These are phyloP conservation scores for Myopa tessellatipennis DNA, from an alignment of 2,888 invertebrate species.

Conservation along the genomic window DNA sequence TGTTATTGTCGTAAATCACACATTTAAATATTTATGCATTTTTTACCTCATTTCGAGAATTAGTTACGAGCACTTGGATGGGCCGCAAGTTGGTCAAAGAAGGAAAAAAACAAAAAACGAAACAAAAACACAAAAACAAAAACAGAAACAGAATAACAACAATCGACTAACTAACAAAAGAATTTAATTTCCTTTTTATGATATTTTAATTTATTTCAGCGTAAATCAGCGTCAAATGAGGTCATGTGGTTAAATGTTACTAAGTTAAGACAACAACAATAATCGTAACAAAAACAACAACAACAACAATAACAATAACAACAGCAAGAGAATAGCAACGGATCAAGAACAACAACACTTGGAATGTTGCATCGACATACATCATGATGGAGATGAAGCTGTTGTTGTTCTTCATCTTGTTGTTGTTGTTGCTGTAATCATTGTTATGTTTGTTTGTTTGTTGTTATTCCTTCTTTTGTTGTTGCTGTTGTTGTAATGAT, in stretches of 20 bases:
- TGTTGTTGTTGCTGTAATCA: constrained; percentile 3
- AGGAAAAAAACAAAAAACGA: background rate
- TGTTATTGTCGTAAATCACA: constrained; percentile 54
- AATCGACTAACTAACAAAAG: constrained; percentile 48
- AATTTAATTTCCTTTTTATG: constrained; percentile 66
- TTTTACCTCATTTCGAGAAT: constrained; percentile 45
- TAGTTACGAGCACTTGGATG: constrained; percentile 44
- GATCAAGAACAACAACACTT: constrained; percentile 12
- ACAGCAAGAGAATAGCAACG: constrained; percentile 14
- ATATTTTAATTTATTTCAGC: constrained; percentile 66
- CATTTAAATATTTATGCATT: constrained; percentile 55
- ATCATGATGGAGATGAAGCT: background rate
- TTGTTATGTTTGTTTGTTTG: background rate
- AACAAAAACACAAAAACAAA: background rate
- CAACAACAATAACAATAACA: constrained; percentile 3
- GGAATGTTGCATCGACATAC: background rate
- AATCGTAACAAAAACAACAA: background rate
- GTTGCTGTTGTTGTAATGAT: background rate
- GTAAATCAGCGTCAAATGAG: constrained; percentile 63
- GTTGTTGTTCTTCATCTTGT: background rate
- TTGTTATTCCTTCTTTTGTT: background rate
- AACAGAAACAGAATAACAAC: background rate
- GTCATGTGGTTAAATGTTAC: constrained; percentile 32
- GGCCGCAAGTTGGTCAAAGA: background rate
- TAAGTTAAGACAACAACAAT: constrained; percentile 2